Evolutionary conservation across 1,140 invertebrate genomes (phyloP).

Genomic region (Drosophila busckii): DNA sequence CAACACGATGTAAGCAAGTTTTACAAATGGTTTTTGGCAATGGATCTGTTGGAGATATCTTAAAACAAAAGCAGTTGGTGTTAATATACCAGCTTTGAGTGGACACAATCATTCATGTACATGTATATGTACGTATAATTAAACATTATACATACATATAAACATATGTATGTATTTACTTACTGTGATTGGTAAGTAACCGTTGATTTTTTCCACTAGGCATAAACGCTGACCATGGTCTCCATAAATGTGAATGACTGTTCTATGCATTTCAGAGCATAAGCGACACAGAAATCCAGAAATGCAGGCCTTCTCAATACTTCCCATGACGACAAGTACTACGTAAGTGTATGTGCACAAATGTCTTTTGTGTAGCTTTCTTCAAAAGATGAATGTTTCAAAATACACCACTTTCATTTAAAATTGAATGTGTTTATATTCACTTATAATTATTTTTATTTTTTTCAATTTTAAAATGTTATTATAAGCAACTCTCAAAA

Average conservation of each 20-base stretch:
- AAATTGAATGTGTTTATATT: neutral
- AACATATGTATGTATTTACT: conserved; percentile 51
- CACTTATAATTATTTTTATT: neutral
- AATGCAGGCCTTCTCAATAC: conserved; percentile 86
- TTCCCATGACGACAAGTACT: conserved; percentile 82
- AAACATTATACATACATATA: too few species aligned
- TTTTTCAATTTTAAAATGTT: too few species aligned
- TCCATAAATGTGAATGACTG: conserved; percentile 88
- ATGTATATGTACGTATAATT: too few species aligned
- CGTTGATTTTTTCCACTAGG: conserved; percentile 87
- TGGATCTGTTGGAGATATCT: conserved; percentile 86
- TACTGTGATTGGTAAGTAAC: conserved; percentile 87
- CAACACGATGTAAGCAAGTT: conserved; percentile 84
- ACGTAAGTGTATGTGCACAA: too few species aligned
- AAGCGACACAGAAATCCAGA: conserved; percentile 89
- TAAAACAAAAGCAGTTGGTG: conserved; percentile 9
- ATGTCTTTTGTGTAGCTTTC: conserved; percentile 4
- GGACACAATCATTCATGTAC: too few species aligned
- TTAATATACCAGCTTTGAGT: too few species aligned
- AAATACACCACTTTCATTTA: neutral
- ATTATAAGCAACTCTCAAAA: conserved; percentile 6
- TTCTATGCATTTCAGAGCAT: conserved; percentile 88
- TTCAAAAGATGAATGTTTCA: neutral
- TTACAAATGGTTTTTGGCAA: conserved; percentile 87
- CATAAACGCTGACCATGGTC: conserved; percentile 86